These are phyloP conservation scores for Apotomis capreana DNA, from an alignment of 2,888 invertebrate genomes.

Conservation along the genomic window DNA sequence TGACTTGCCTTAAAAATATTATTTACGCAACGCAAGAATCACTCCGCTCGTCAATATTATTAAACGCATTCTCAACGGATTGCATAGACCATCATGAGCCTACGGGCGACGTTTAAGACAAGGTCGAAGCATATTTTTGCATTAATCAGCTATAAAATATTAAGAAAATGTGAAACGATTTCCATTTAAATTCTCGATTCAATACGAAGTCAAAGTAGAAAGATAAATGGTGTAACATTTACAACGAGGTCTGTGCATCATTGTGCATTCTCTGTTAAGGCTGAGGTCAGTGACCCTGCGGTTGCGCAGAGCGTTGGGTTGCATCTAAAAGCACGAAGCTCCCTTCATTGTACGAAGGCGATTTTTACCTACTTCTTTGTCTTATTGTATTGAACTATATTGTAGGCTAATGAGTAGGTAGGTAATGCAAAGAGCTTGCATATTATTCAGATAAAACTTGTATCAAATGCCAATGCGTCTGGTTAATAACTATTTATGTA, in stretches of 20 bases:
- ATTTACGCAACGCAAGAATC: constrained; percentile 13
- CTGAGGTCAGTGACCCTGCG: constrained; percentile 49
- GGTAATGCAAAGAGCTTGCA: too few relatives aligned
- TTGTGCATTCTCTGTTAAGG: constrained; percentile 66
- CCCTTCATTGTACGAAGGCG: constrained; percentile 4
- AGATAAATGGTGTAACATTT: constrained; percentile 59
- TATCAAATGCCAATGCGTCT: too few relatives aligned
- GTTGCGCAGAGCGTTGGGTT: constrained; percentile 34
- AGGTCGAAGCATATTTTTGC: constrained; percentile 17
- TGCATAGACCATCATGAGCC: constrained; percentile 18
- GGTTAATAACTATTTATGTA: too few relatives aligned
- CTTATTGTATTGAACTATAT: background rate
- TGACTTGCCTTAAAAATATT: constrained; percentile 13
- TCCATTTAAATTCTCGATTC: constrained; percentile 18
- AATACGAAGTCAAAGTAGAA: constrained; percentile 43
- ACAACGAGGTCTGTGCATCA: constrained; percentile 61
- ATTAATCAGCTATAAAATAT: constrained; percentile 15
- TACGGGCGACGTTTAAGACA: constrained; percentile 21
- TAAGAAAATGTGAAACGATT: constrained; percentile 29
- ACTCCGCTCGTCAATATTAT: constrained; percentile 6
- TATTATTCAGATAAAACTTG: too few relatives aligned
- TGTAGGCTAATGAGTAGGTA: too few relatives aligned
- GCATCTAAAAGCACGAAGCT: constrained; percentile 37
- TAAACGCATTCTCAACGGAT: constrained; percentile 9
- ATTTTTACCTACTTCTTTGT: constrained; percentile 10